Evolutionary conservation across 2,113 vertebrate genomes (phyloP).

Genomic region (Notarius quadriscutis): DNA sequence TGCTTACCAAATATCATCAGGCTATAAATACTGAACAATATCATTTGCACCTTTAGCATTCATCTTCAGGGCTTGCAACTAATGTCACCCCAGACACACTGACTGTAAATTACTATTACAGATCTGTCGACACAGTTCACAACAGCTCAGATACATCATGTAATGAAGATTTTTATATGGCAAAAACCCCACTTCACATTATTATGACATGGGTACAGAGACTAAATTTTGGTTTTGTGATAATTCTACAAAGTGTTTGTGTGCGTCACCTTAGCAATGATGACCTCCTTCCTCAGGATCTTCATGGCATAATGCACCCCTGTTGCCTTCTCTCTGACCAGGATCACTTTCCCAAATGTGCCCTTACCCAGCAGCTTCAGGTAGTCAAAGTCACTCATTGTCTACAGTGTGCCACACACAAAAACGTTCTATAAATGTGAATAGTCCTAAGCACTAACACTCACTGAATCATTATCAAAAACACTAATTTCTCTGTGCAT

Average conservation of each 20-base stretch:
- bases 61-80: not conserved
- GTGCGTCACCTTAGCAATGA: conserved; percentile 86
- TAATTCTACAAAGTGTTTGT: not conserved
- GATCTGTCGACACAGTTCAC: not conserved
- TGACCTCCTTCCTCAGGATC: conserved; percentile 93
- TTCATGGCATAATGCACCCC: conserved; percentile 97
- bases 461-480: not conserved
- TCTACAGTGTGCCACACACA: conserved; percentile 70
- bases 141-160: not conserved
- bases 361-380: conserved; percentile 94
- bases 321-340: conserved; percentile 88
- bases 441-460: not conserved
- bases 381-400: conserved; percentile 96
- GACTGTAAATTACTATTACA: not conserved
- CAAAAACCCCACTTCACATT: not conserved
- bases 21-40: no score
- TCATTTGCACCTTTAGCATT: not conserved
- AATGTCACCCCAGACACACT: not conserved
- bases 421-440: not conserved
- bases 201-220: not conserved
- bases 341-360: conserved; percentile 95
- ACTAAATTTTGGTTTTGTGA: not conserved
- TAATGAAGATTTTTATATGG: not conserved
- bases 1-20: no score
- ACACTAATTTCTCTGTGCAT: not conserved